Evolutionary conservation across 2,797 vertebrate species (phyloP).

Genomic region (Rallus crepitans): DNA sequence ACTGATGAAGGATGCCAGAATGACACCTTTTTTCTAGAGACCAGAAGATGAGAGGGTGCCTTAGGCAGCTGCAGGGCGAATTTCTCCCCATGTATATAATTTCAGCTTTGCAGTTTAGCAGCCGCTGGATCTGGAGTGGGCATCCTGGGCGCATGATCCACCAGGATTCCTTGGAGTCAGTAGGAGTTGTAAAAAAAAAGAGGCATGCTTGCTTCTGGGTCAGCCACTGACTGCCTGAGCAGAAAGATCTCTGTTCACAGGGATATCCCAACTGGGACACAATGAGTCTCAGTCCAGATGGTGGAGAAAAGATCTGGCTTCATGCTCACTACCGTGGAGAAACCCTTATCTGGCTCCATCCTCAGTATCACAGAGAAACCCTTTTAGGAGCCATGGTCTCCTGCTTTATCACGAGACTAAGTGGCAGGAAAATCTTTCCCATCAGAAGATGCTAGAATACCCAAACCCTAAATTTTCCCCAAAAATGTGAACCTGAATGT

Average conservation of each 20-base stretch:
- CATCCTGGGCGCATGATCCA: background rate
- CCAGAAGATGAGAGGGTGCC: background rate
- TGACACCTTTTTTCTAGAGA: background rate
- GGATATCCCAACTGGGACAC: background rate
- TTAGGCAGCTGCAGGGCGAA: background rate
- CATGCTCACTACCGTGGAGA: background rate
- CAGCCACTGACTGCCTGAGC: background rate
- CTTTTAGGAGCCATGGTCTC: background rate
- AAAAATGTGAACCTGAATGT: background rate
- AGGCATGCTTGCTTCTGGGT: background rate
- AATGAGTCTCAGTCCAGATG: accelerated
- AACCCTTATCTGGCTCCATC: background rate
- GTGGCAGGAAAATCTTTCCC: background rate
- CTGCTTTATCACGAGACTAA: background rate
- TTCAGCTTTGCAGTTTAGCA: background rate
- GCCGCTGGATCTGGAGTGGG: background rate
- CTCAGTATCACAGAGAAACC: background rate
- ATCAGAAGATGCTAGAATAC: background rate
- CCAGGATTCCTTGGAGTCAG: background rate
- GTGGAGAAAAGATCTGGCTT: background rate
- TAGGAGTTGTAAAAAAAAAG: background rate
- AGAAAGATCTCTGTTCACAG: background rate
- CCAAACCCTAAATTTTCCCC: accelerated
- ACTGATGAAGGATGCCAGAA: background rate
- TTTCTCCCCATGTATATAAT: background rate